phyloP scores from a whole-genome alignment of 2,113 vertebrate species.

The Cairina moschata region DNA sequence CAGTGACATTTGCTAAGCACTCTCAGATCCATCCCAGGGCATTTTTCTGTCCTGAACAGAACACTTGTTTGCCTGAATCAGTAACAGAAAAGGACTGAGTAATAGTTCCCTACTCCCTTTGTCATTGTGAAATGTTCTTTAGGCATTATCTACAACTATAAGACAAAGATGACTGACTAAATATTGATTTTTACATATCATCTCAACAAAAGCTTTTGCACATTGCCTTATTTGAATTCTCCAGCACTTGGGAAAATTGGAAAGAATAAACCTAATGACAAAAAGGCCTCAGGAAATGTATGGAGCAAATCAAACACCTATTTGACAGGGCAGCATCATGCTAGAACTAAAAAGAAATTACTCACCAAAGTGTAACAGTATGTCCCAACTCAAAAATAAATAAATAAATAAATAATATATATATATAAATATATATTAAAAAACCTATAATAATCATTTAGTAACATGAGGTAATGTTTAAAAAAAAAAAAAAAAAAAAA shows the following conservation, averaged over 20 bases:
- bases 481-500: not conserved
- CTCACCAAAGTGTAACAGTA: not conserved
- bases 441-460: not conserved
- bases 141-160: not conserved
- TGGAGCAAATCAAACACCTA: not conserved
- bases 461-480: not conserved
- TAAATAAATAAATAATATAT: not conserved
- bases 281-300: not conserved
- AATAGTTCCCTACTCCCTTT: not conserved
- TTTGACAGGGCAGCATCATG: not conserved
- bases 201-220: not conserved
- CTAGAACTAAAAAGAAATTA: not conserved
- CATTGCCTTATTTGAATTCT: not conserved
- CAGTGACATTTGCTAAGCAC: slow-evolving; percentile 9
- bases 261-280: not conserved
- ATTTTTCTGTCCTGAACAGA: slow-evolving; percentile 26
- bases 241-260: not conserved
- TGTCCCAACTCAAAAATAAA: not conserved
- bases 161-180: not conserved
- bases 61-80: not conserved
- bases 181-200: not conserved
- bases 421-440: not conserved
- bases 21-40: not conserved
- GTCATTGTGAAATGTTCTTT: not conserved
- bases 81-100: not conserved